phyloP scores from a whole-genome alignment of 2,888 invertebrate species.

The Stenchaetothrips biformis region DNA sequence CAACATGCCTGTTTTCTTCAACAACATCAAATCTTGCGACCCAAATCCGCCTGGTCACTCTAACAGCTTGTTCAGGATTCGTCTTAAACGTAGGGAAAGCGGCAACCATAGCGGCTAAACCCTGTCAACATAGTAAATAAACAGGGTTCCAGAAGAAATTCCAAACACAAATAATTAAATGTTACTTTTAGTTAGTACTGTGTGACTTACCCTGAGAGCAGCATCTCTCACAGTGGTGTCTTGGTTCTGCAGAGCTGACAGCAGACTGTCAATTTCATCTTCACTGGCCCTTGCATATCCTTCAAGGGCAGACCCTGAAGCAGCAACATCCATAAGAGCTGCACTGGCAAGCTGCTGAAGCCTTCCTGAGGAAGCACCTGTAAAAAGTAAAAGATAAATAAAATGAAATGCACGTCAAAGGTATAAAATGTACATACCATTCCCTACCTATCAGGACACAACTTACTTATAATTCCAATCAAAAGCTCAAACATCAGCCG shows the following conservation, averaged over 20 bases:
- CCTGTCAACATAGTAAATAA: slow-evolving; percentile 41
- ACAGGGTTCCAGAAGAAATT: not conserved
- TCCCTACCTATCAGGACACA: slow-evolving; percentile 32
- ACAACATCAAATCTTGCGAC: slow-evolving; percentile 75
- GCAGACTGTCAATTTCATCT: slow-evolving; percentile 70
- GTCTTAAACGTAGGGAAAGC: slow-evolving; percentile 59
- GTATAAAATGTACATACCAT: not conserved
- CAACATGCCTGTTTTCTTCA: slow-evolving; percentile 61
- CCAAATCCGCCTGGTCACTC: slow-evolving; percentile 70
- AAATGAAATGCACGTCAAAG: slow-evolving; percentile 11
- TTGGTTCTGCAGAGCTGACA: slow-evolving; percentile 71
- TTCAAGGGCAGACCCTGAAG: slow-evolving; percentile 63
- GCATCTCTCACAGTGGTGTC: slow-evolving; percentile 69
- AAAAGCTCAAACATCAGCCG: slow-evolving; percentile 75
- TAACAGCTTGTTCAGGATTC: slow-evolving; percentile 55
- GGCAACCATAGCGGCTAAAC: slow-evolving; percentile 59
- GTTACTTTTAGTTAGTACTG: not conserved
- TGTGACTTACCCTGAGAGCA: slow-evolving; percentile 53
- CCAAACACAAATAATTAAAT: not conserved
- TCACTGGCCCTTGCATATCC: slow-evolving; percentile 58
- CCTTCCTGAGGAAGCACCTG: slow-evolving; percentile 60
- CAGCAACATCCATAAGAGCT: slow-evolving; percentile 75
- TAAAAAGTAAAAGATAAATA: not conserved
- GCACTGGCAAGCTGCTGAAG: slow-evolving; percentile 73
- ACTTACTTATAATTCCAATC: slow-evolving; percentile 67